Base-by-base conservation (phyloP, 2,888 invertebrate genomes). In the Didymodactylos carnosus region DNA sequence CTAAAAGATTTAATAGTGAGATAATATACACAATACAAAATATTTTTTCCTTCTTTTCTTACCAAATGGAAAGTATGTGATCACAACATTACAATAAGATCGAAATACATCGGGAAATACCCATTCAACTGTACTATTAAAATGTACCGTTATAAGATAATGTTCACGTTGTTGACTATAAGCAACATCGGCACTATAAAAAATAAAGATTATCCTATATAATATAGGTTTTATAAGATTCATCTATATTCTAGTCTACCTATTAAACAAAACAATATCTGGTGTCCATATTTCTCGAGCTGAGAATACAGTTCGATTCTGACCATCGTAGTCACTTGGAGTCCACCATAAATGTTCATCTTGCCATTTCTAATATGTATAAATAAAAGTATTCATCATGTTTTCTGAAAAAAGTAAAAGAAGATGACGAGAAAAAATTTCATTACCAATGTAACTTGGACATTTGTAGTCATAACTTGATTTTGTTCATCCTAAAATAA, bases 211-310 rank as follows among this genome's bases (percentile, higher is more conserved):
- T 13, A 49, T 49, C 49, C 35, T 23, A 39, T 3, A 39, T 6
- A 39, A 4, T n/a, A n/a, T 5, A 29, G 16, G 4, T 5, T 23
- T 23, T 70, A 23, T 14, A 23, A 70, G 39, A 7, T n/a, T 35
- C 25, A 6, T 5, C 3, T 70, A 35, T 70, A n/a, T n/a, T n/a
- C 46, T 16, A 46, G 46, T n/a, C 16, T 16, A 16, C 16, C 14
- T 23, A 62, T 69, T 35, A 8, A 27, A 39, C 10, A 69, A 23
- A 41, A 40, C 39, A 14, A 27, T 49, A 39, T 69, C 73, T 19
- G 73, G 73, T 29, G 73, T 73, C 73, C 73, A 73, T 25, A 73
- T 70, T 49, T 73, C 73, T 69, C 70, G 46, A 14, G 73, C 40
- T 13, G 73, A 39, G 39, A 73, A 73, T 19, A 70, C 73, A 10